Evolutionary conservation across 2,888 invertebrate genomes (phyloP), one percentile per base, ranked within the genome.

Genomic region (Macaria liturata): DNA sequence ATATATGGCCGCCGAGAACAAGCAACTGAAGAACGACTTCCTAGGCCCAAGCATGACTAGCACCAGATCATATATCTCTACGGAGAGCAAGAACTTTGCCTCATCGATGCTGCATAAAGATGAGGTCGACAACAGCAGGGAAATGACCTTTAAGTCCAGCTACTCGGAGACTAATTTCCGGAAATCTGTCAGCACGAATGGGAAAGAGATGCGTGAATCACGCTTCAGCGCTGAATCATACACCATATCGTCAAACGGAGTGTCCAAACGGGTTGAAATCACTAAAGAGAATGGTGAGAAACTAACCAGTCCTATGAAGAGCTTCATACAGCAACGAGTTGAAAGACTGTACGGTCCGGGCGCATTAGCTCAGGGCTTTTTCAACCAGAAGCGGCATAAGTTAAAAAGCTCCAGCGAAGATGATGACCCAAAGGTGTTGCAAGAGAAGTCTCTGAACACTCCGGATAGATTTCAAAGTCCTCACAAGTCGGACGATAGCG

Each of bases 301-400:
- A 56, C 69, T 91, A 0, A 83, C 90, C 0, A 88, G 92, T 69
- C 92, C 94, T 20, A 93, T 94, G 75, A 95, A 94, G 76, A 95
- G 97, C 49, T 97, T 97, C 74, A 97, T 98, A 46, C 96, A 97
- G 76, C 97, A 97, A 76, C 93, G 97, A 46, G 97, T 98, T 0
- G 98, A 98, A 75, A 93, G 97, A 52, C 87, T 98, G 3, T 98
- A 97, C 78, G 98, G 98, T 0, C 97, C 97, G 0, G 96, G 97
- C 4, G 97, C 97, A 1, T 81, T 97, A 39, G 97, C 97, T 1
- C 97, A 97, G 80, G 96, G 96, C 0, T 97, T 97, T 80, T 96
- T 97, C 80, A 94, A 95, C 67, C 94, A 94, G 68, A 94, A 93
- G 72, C 83, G 93, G 5, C 91, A 91, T 63, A 93, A 93, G 70